phyloP scores from a whole-genome alignment of 1,140 invertebrate species.

The Diorhabda elongata region DNA sequence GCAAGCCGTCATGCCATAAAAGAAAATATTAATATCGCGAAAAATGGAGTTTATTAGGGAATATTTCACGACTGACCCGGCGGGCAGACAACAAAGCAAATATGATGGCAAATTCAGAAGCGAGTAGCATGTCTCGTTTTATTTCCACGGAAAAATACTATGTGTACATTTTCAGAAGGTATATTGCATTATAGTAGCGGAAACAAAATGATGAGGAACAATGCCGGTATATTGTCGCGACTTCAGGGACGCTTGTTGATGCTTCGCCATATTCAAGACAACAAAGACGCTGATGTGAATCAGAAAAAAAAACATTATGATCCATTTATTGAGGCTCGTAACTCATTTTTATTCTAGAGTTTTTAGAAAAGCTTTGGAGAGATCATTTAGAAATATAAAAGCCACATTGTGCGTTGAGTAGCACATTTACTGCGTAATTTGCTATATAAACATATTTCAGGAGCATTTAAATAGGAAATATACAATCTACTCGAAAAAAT shows the following conservation, averaged over 20 bases:
- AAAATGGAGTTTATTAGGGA: constrained; percentile 2
- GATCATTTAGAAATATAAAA: too few relatives aligned
- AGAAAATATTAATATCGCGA: background rate
- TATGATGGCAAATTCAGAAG: background rate
- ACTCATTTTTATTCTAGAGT: background rate
- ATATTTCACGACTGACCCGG: background rate
- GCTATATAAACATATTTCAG: too few relatives aligned
- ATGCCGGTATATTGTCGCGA: background rate
- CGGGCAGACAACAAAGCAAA: constrained; percentile 1
- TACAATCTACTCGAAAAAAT: too few relatives aligned
- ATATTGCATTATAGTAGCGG: background rate
- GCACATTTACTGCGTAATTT: too few relatives aligned
- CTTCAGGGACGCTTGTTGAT: background rate
- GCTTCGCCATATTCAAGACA: too few relatives aligned
- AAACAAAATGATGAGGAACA: background rate
- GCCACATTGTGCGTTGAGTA: too few relatives aligned
- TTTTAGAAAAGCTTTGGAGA: too few relatives aligned
- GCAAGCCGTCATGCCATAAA: background rate
- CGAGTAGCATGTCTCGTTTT: background rate
- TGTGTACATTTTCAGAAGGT: background rate
- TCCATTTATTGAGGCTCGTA: background rate
- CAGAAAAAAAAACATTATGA: background rate
- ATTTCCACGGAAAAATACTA: constrained; percentile 1
- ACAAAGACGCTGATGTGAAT: background rate
- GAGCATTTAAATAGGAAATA: too few relatives aligned